Percentiles rank a stretch among this genome's conserved stretches.
Conservation (phyloP, 2,113 vertebrate species). For the Paramormyrops kingsleyae region DNA sequence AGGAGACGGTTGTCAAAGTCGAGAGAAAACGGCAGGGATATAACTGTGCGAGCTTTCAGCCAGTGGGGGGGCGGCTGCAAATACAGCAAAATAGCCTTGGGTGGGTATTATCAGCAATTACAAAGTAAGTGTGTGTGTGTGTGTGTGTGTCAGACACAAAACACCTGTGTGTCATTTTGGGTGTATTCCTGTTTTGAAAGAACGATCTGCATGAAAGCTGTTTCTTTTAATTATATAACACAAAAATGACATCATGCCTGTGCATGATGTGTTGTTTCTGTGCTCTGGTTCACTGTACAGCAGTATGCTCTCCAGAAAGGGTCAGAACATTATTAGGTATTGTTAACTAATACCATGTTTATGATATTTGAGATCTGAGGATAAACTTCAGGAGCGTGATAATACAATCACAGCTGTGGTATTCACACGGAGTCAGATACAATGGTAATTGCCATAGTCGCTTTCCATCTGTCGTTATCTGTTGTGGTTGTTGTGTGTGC, state of each 20-base stretch:
- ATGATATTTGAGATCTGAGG: constrained; percentile 38
- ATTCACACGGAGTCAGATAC: background rate
- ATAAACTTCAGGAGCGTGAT: constrained; percentile 35
- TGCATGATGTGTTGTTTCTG: background rate
- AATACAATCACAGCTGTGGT: constrained; percentile 15
- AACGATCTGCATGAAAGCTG: background rate
- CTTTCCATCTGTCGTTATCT: background rate
- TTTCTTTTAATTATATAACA: background rate
- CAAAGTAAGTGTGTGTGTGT: background rate
- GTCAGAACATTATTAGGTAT: background rate
- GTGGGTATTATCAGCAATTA: background rate
- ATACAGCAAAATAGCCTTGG: background rate
- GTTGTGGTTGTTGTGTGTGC: background rate
- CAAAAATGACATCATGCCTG: background rate
- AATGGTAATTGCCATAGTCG: background rate
- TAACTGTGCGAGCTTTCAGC: background rate
- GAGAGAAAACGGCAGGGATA: background rate
- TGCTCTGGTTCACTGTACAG: background rate
- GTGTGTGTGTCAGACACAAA: background rate
- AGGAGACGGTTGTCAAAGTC: background rate
- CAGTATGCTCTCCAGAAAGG: background rate
- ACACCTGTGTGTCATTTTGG: background rate
- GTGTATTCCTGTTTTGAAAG: background rate
- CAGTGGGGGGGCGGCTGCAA: too few species aligned
- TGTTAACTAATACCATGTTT: background rate